Evolutionary conservation across 2,888 invertebrate genomes (phyloP).

Genomic region (Amphipoea oculea): DNA sequence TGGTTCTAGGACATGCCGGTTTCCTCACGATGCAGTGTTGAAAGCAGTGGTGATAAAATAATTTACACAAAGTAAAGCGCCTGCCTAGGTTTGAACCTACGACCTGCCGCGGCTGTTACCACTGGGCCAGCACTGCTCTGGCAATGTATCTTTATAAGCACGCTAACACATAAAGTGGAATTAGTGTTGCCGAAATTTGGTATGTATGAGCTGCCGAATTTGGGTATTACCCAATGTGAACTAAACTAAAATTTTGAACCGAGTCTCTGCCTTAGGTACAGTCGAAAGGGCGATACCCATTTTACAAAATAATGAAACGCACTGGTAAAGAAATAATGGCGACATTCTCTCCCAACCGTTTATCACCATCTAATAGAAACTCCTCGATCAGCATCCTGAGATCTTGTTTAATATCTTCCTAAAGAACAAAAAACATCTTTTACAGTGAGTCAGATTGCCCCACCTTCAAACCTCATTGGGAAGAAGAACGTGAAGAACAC

Average conservation of each 20-base stretch:
- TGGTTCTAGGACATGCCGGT: background rate
- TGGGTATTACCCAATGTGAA: background rate
- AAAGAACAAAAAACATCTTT: background rate
- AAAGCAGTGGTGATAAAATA: background rate
- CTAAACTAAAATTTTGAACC: background rate
- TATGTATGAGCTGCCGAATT: background rate
- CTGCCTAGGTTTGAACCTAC: background rate
- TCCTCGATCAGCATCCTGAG: too few species aligned
- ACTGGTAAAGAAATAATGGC: background rate
- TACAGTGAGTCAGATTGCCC: slow-evolving; percentile 82
- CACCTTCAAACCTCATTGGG: slow-evolving; percentile 79
- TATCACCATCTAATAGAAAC: background rate
- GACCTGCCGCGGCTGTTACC: background rate
- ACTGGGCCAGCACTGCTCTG: background rate
- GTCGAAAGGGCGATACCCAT: background rate
- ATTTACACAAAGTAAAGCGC: background rate
- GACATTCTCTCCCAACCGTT: slow-evolving; percentile 10
- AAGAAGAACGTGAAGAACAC: slow-evolving; percentile 75
- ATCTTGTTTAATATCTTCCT: background rate
- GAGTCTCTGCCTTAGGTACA: background rate
- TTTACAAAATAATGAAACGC: background rate
- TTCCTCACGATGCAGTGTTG: background rate
- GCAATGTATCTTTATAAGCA: background rate
- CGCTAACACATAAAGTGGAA: background rate
- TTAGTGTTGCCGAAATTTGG: background rate